Base-by-base conservation (phyloP, 1,140 invertebrate genomes). In the Drosophila arawakana region DNA sequence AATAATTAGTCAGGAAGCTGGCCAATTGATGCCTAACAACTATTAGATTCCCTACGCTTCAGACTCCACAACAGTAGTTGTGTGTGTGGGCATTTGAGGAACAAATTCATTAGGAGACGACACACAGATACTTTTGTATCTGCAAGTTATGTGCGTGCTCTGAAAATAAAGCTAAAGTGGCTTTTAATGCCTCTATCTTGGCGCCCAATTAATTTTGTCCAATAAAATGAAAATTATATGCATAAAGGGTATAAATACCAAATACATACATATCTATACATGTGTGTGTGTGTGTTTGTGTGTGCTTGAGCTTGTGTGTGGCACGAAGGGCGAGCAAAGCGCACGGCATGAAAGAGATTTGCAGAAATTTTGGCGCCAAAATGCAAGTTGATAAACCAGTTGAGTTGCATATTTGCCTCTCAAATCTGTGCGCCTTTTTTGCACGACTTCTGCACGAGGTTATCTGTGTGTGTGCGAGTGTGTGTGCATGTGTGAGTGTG, bases 331-430 rank as follows among this genome's bases (percentile, higher is more conserved):
- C 84, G 74, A 63, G 63, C 67, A 88, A 88, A 73, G 84, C 81
- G 71, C 78, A 79, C 78, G 73, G 82, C 62, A 72, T 65, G 71
- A 69, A 76, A 83, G 69, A 89, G 84, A 89, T 89, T 89, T 89
- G 84, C 84, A 89, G 84, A 89, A 89, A 89, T 89, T 89, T 89
- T 89, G 84, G 84, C 84, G 84, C 84, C 84, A 89, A 89, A 89
- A 89, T 89, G 84, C 84, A 89, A 89, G 84, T 89, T 89, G 84
- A 89, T 89, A 89, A 89, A 89, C 84, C 84, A 89, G 84, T 89
- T 89, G 84, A 80, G 83, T 88, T 89, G 85, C 84, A 89, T 90
- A 84, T 79, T 84, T 72, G 65, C 71, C 65, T 43, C 72, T 54
- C 52, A 82, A 88, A 81, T 60, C 70, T 71, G 76, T 81, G 84